A percentile compares a stretch with the other conserved stretches of the same genome.
phyloP scores from a whole-genome alignment of 2,797 vertebrate species.

The Anabas testudineus region DNA sequence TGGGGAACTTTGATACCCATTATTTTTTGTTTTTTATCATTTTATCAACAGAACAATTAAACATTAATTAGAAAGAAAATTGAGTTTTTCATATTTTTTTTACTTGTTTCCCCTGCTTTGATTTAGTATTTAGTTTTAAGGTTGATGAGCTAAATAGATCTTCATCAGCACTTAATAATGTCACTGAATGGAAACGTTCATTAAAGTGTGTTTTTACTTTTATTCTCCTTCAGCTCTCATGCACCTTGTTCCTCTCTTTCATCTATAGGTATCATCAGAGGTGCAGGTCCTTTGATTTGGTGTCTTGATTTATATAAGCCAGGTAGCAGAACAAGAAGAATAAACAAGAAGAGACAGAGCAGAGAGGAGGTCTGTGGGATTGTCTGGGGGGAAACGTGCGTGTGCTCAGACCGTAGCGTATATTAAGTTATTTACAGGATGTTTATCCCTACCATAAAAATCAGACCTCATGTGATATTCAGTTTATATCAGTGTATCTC shows the following conservation, averaged over 20 bases:
- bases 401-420: constrained; percentile 17
- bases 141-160: too few relatives aligned
- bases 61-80: too few relatives aligned
- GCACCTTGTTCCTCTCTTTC: constrained; percentile 34
- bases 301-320: constrained; percentile 58
- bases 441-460: constrained; percentile 37
- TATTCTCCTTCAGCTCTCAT: constrained; percentile 12
- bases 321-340: constrained; percentile 55
- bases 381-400: constrained; percentile 11
- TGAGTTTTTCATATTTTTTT: background rate
- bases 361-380: constrained; percentile 25
- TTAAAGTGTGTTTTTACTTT: background rate
- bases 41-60: background rate
- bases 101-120: background rate
- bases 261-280: constrained; percentile 54
- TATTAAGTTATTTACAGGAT: constrained; percentile 51
- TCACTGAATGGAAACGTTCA: background rate
- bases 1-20: background rate
- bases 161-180: background rate
- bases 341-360: constrained; percentile 37
- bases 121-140: too few relatives aligned
- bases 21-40: background rate
- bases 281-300: constrained; percentile 54
- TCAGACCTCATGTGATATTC: constrained; percentile 29
- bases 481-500: constrained; percentile 40